Evolutionary conservation across 2,113 vertebrate species (phyloP), one percentile per base, ranked within the genome.

Genomic region (Chaetura pelagica): DNA sequence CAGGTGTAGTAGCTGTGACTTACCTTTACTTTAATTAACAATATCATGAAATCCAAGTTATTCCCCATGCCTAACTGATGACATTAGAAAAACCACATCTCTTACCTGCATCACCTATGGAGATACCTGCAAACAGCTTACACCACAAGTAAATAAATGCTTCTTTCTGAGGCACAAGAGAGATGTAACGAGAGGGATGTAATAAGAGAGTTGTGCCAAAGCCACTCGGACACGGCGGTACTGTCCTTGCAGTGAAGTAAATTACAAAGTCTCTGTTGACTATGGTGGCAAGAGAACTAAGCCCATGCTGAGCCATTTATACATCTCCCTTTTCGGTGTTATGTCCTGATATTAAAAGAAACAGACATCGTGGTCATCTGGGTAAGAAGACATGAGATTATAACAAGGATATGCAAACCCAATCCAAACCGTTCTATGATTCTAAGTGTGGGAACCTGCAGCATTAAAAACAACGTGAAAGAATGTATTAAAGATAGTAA

Each of bases 1-100:
- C n/a, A n/a, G n/a, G n/a, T n/a, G n/a, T n/a, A n/a, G n/a, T n/a
- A n/a, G n/a, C n/a, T n/a, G n/a, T n/a, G n/a, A 78, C 88, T 93
- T 77, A 87, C 84, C 68, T 92, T 86, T 54, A 62, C 22, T 69
- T 71, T 80, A 73, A 92, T 74, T 69, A 93, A 64, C 54, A 54
- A 27, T 19, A 32, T 8, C 0, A 6, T 15, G 22, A 61, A 38
- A 71, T 52, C 52, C 38, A 38, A 89, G 44, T 42, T 74, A 77
- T 12, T 72, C 32, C 34, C 68, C 0, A 0, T 62, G 68, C 42
- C 22, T 35, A 54, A 71, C 44, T 1, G 7, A 38, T 10, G 21
- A 15, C 64, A n/a, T 32, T 8, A 80, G 51, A 46, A 16, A 91
- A 91, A 87, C 76, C 19, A 11, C n/a, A 58, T 46, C 40, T 91